A percentile compares a stretch with the other conserved stretches of the same genome.
Evolutionary conservation across 2,797 vertebrate species (phyloP).

Genomic region (Molossus alvarezi): DNA sequence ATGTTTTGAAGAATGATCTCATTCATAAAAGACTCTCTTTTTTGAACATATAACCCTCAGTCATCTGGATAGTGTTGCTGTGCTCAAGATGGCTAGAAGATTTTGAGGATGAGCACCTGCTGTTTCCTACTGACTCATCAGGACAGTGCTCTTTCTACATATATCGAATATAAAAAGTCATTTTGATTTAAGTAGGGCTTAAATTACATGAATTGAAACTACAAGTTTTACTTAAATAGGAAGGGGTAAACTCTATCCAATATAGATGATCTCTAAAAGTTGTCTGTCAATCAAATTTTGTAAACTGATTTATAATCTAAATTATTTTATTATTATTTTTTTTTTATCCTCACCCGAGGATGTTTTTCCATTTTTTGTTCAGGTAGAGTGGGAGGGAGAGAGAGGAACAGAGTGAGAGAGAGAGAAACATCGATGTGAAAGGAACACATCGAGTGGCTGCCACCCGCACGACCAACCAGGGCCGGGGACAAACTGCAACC

Average conservation of each 20-base stretch:
- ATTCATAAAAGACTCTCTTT: neutral
- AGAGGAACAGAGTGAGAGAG: no score
- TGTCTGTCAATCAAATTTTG: constrained; percentile 30
- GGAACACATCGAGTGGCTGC: no score
- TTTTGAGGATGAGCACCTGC: neutral
- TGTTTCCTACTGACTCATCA: neutral
- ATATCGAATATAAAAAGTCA: neutral
- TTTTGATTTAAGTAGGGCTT: constrained; percentile 13
- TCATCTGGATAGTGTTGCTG: neutral
- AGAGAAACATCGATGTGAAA: no score
- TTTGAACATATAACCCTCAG: neutral
- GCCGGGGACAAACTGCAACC: no score
- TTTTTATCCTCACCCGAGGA: no score
- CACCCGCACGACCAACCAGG: no score
- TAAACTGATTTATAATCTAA: constrained; percentile 48
- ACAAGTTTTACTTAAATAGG: constrained; percentile 19
- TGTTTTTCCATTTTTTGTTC: no score
- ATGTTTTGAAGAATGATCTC: neutral
- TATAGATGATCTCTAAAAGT: constrained; percentile 27
- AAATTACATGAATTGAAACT: constrained; percentile 41
- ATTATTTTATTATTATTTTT: neutral
- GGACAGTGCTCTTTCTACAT: neutral
- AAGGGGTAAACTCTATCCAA: neutral
- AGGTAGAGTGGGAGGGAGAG: no score
- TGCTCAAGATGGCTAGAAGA: neutral